A percentile compares a stretch with the other conserved stretches of the same genome.
Conservation (phyloP, 2,797 vertebrate species). For the Erithacus rubecula region DNA sequence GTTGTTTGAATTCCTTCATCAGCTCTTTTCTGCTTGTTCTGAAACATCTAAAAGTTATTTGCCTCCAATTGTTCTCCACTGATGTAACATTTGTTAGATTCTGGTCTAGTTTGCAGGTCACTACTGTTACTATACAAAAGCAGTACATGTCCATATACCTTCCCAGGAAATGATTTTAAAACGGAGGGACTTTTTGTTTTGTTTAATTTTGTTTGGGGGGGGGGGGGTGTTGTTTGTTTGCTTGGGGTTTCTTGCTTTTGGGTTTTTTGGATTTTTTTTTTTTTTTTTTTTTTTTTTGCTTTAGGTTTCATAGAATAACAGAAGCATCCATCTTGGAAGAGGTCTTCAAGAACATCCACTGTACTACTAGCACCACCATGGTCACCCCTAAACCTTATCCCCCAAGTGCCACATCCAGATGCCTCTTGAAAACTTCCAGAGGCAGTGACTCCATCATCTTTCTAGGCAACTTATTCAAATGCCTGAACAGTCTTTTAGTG, state of each 20-base stretch:
- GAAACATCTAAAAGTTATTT: slow-evolving; percentile 1
- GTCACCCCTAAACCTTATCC: neutral
- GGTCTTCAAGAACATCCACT: too few species aligned
- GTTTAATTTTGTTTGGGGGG: neutral
- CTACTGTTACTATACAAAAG: neutral
- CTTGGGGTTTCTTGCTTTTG: neutral
- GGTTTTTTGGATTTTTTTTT: neutral
- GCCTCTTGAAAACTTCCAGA: neutral
- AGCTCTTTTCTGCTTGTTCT: slow-evolving; percentile 8
- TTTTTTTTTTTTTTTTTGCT: neutral
- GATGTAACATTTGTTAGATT: neutral
- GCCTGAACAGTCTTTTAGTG: neutral
- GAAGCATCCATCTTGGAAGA: neutral
- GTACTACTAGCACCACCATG: too few species aligned
- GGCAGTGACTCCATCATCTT: rapidly evolving
- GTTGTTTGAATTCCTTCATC: slow-evolving; percentile 31
- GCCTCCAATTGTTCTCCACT: neutral
- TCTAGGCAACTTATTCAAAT: neutral
- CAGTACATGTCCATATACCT: neutral
- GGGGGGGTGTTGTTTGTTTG: neutral
- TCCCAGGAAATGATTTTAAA: neutral
- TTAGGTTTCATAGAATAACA: neutral
- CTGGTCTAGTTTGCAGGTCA: neutral
- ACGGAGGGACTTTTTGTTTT: neutral
- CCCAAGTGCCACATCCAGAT: neutral